A percentile compares a stretch with the other conserved stretches of the same genome.
phyloP scores from a whole-genome alignment of 1,140 invertebrate genomes.

The Lysiphlebus fabarum region DNA sequence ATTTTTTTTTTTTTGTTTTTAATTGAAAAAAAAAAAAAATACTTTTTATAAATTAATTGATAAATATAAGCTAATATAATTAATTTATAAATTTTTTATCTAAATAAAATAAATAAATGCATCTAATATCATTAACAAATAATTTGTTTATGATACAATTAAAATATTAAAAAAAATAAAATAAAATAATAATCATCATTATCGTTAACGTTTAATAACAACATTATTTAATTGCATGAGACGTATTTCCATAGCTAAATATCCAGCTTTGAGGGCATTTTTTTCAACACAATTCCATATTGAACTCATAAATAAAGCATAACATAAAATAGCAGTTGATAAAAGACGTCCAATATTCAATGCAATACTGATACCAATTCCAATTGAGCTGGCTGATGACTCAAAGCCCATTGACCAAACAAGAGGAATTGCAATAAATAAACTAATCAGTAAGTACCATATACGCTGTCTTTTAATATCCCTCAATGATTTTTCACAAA shows the following conservation, averaged over 20 bases:
- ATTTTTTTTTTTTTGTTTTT: no score
- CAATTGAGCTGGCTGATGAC: constrained; percentile 37
- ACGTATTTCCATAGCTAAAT: constrained; percentile 61
- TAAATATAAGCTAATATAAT: no score
- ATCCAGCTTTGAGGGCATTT: constrained; percentile 72
- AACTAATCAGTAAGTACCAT: constrained; percentile 59
- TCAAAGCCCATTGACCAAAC: constrained; percentile 52
- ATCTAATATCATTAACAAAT: neutral
- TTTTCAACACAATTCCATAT: constrained; percentile 76
- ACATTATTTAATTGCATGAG: constrained; percentile 40
- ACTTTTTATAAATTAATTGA: no score
- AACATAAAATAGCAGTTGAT: constrained; percentile 64
- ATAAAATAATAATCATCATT: no score
- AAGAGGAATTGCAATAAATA: constrained; percentile 54
- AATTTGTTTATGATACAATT: neutral
- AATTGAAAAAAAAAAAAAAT: no score
- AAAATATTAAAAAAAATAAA: no score
- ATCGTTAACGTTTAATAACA: constrained; percentile 26
- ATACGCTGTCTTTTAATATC: constrained; percentile 59
- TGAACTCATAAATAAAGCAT: constrained; percentile 71
- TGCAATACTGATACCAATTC: constrained; percentile 49
- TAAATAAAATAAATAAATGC: neutral
- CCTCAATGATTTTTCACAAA: constrained; percentile 61
- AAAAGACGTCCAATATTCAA: constrained; percentile 60
- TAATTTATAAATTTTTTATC: no score